Base-by-base conservation (phyloP, 2,113 vertebrate genomes). In the Corapipo altera region DNA sequence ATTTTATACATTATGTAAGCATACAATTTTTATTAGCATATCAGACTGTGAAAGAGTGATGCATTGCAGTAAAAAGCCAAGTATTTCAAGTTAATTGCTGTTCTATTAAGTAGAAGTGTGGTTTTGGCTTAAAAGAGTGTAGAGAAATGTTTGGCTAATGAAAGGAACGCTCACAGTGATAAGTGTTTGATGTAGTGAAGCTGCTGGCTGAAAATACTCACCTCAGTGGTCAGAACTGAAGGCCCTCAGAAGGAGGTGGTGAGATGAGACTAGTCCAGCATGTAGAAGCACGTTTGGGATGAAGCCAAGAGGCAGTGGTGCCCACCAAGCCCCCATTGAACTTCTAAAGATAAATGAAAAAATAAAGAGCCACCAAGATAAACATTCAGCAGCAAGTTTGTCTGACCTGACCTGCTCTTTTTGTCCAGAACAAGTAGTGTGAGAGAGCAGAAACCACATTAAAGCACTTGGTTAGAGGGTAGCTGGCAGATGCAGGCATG, bases 1-100 rank as follows among this genome's bases (percentile, higher is more conserved):
- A 93, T 91, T 96, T 96, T 96, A 97, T 97, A 95, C 65, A 69
- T 96, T 84, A n/a, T 91, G 83, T 91, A 95, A 94, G 79, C 96
- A 94, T 96, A 84, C 96, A 92, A 58, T 91, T 92, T 96, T 97
- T 94, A 93, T 94, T 88, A 92, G 96, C 95, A 41, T 96, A 95
- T 92, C 88, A 73, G 73, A 35, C 66, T 89, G 87, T 89, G 81
- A 83, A 80, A 80, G 85, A 94, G 84, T 89, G 92, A 92, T 95
- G 94, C 96, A 94, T 87, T 86, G 58, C 87, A 93, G 88, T 62
- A 85, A 95, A 95, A 94, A 96, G 88, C 76, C 87, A 95, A 94
- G 72, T 87, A 91, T 97, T 96, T 94, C 94, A 93, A 93, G 84
- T 91, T 97, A 96, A 96, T 97, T 95, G 91, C 71, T 88, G 64